Base-by-base conservation (phyloP, 1,140 invertebrate species). In the Hycleus phaleratus region DNA sequence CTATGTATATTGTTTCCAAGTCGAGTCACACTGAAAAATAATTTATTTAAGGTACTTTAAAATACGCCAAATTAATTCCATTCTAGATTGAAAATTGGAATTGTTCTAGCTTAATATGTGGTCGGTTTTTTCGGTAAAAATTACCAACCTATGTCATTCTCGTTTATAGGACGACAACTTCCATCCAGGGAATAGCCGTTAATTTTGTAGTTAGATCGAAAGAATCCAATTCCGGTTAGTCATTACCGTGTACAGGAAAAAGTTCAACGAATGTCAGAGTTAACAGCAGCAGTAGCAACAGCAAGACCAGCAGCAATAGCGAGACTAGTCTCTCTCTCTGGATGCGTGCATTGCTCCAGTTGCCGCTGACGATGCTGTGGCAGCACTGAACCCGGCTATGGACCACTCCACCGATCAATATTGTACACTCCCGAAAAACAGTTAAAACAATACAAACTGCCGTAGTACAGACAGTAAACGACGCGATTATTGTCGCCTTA, bases 341-440 rank as follows among this genome's bases (percentile, higher is more conserved):
- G 32, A 32, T 32, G 32, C 18, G 45, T 40, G 49, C 48, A 49
- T 53, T 58, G 42, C n/a, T 48, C 6, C 24, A 40, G 44, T 42
- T 40, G 32, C 59, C 59, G 59, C 59, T 61, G 59, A 61, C 59
- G 59, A 61, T 51, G 49, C 44, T 45, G 59, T 39, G 51, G 59
- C 59, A 61, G 59, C 59, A 61, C 59, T 49, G 44, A 11, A 45
- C 42, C 49, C 44, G 55, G 54, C 46, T 46, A 49, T 54, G 59
- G 52, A 50, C 47, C 32, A 32, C 32, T 32, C 32, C 32, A 32
- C 32, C 59, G 59, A 61, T 61, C 59, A 61, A 61, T 61, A 61
- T 58, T 26, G 59, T 53, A 54, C 55, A 57, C 59, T 61, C 59
- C 55, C 55, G 44, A 56, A 61, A 58, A 50, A 45, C 53, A 56